phyloP scores from a whole-genome alignment of 2,113 vertebrate species.

The Anolis sagrei region DNA sequence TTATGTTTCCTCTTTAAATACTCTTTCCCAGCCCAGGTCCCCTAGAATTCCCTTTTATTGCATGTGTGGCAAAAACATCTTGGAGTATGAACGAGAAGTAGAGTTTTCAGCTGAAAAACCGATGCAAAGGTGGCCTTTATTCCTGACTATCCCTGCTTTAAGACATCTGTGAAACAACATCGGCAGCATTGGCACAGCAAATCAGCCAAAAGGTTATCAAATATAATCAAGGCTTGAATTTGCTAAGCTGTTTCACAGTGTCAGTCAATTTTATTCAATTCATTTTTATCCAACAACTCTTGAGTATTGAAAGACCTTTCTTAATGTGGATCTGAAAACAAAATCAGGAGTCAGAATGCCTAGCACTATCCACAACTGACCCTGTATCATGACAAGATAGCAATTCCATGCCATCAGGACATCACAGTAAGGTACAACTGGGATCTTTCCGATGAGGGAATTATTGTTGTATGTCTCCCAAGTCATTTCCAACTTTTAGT shows the following conservation, averaged over 20 bases:
- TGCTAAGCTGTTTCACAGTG: neutral
- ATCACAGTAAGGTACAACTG: neutral
- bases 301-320: neutral
- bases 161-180: slow-evolving; percentile 48
- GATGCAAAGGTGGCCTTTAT: too few species aligned
- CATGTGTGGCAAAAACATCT: too few species aligned
- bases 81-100: too few species aligned
- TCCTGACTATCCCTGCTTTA: neutral
- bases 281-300: neutral
- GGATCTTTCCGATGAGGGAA: neutral
- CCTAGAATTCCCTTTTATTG: too few species aligned
- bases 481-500: too few species aligned
- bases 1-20: too few species aligned
- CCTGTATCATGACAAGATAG: neutral
- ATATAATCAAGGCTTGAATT: neutral
- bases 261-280: neutral
- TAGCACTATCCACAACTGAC: neutral
- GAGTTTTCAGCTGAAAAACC: too few species aligned
- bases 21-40: too few species aligned
- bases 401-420: neutral
- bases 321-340: neutral
- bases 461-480: neutral
- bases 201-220: neutral
- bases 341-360: neutral
- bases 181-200: neutral